Conservation (phyloP, 1,140 invertebrate genomes). For the Bursaphelenchus mucronatus region DNA sequence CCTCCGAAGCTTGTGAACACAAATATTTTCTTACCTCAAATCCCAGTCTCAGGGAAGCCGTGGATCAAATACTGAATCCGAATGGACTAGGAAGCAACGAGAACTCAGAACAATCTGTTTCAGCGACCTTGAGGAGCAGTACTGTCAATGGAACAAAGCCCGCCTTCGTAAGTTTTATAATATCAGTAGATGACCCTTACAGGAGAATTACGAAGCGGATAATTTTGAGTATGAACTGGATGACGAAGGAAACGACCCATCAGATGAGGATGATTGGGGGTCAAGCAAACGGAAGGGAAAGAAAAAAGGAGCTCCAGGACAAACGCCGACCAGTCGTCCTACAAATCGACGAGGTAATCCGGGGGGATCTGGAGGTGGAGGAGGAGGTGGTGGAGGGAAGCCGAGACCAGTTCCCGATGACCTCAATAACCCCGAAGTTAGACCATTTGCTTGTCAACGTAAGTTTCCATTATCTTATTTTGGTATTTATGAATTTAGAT, state of each 20-base stretch:
- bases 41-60: constrained; percentile 35
- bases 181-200: neutral
- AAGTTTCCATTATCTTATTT: constrained; percentile 24
- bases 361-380: neutral
- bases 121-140: constrained; percentile 1
- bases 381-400: neutral
- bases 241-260: constrained; percentile 37
- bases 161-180: constrained; percentile 8
- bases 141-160: constrained; percentile 13
- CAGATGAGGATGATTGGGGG: constrained; percentile 45
- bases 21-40: constrained; percentile 51
- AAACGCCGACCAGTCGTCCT: neutral
- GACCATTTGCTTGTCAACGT: constrained; percentile 41
- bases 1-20: constrained; percentile 48
- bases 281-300: constrained; percentile 35
- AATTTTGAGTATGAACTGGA: constrained; percentile 35
- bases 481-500: constrained; percentile 42
- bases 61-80: constrained; percentile 29
- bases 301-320: constrained; percentile 20
- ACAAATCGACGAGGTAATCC: neutral
- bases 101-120: neutral
- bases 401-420: neutral
- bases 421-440: constrained; percentile 11
- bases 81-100: constrained; percentile 4
- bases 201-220: constrained; percentile 37